Base-by-base conservation (phyloP, 2,113 vertebrate species). In the Ictidomys tridecemlineatus region DNA sequence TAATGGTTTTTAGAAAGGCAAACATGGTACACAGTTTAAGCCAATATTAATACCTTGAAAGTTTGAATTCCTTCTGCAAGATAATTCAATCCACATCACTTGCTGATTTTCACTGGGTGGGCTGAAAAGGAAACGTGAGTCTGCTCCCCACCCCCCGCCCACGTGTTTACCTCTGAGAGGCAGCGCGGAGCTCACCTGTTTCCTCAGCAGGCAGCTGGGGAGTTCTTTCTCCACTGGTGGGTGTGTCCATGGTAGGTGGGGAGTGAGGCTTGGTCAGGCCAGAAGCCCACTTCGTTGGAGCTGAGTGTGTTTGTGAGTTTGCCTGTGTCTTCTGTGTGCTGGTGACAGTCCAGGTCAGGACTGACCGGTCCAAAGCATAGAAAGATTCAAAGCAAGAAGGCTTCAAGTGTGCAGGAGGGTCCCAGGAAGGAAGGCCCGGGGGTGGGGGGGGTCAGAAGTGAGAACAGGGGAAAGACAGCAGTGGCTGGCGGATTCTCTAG, bases 141-240 rank as follows among this genome's bases (percentile, higher is more conserved):
- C 45, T 1, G 0, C 56, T 24, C 14, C 0, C 20, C 8, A 0
- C 22, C 26, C 4, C 67, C 11, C 22, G 9, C 61, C 22, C 0
- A 0, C 2, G 14, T 1, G 0, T 5, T 3, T 37, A 63, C 7
- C 0, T 45, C 34, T 2, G 16, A 2, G 14, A 2, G 0, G n/a
- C 90, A 18, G 8, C 37, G 42, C 16, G 0, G 13, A 0, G 0
- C 32, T 30, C 48, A 1, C 5, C 67, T 0, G 22, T 42, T 8
- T 1, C 4, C 56, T 20, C 8, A 2, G 42, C 5, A 9, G 45
- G 8, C 1, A 2, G 24, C 63, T 8, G 37, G 0, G 4, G 0
- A 13, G 5, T 6, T 9, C 74, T 2, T 58, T 32, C n/a, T 51
- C 63, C 9, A 0, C 1, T 0, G 7, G 18, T 8, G 58, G 30